Percentiles rank a stretch among this genome's conserved stretches.
These are phyloP conservation scores for Byasa hedistus DNA, from an alignment of 2,888 invertebrate species.

Conservation along the genomic window DNA sequence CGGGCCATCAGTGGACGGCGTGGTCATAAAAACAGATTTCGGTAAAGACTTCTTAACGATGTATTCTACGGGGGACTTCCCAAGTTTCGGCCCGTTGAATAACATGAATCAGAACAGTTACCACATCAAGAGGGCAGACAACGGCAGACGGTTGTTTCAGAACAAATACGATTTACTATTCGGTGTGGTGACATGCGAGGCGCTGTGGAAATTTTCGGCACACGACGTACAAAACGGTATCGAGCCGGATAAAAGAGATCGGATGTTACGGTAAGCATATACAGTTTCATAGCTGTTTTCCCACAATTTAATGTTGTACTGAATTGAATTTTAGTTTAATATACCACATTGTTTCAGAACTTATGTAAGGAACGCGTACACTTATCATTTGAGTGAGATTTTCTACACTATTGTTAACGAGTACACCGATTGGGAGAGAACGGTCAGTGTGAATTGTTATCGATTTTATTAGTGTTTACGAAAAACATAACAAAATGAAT, in stretches of 20 bases:
- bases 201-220: slow-evolving; percentile 94
- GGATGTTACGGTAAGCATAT: slow-evolving; percentile 82
- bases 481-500: too few relatives aligned
- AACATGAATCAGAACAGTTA: slow-evolving; percentile 78
- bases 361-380: slow-evolving; percentile 96
- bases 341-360: slow-evolving; percentile 79
- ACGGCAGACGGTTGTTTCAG: slow-evolving; percentile 79
- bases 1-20: slow-evolving; percentile 96
- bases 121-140: slow-evolving; percentile 82
- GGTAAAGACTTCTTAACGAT: slow-evolving; percentile 88
- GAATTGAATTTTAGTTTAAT: neutral
- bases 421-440: slow-evolving; percentile 98
- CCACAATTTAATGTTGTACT: neutral
- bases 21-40: slow-evolving; percentile 93
- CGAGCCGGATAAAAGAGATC: slow-evolving; percentile 92
- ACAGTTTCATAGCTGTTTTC: neutral
- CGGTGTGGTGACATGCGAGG: slow-evolving; percentile 94
- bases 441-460: slow-evolving; percentile 70
- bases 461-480: too few relatives aligned
- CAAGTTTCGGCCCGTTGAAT: slow-evolving; percentile 80
- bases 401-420: slow-evolving; percentile 98
- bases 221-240: slow-evolving; percentile 91
- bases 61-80: slow-evolving; percentile 83
- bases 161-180: slow-evolving; percentile 91
- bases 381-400: slow-evolving; percentile 97